Evolutionary conservation across 2,888 invertebrate species (phyloP).

Genomic region (Conomelus anceps): DNA sequence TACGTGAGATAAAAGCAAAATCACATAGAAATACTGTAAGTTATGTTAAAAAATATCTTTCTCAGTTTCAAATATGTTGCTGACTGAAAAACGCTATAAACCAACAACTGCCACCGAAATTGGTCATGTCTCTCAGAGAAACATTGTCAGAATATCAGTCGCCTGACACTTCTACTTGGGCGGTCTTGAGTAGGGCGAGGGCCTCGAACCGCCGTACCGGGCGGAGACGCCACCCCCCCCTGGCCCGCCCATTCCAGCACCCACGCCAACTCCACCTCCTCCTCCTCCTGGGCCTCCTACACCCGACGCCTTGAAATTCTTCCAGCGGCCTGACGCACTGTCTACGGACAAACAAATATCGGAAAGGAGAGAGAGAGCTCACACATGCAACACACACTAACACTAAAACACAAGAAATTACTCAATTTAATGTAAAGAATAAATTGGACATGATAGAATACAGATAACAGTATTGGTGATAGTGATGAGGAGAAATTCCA

Average conservation of each 20-base stretch:
- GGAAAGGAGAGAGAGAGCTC: slow-evolving; percentile 5
- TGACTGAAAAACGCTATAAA: not conserved
- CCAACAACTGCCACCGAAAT: not conserved
- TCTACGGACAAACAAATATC: slow-evolving; percentile 18
- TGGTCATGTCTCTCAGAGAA: not conserved
- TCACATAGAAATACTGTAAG: not conserved
- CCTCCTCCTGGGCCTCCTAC: slow-evolving; percentile 23
- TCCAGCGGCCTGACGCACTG: slow-evolving; percentile 29
- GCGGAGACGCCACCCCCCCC: not conserved
- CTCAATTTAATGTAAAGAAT: no score
- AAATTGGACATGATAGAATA: no score
- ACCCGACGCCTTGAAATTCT: slow-evolving; percentile 29
- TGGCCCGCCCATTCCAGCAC: no score
- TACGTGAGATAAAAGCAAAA: not conserved
- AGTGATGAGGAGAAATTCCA: no score
- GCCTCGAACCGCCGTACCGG: not conserved
- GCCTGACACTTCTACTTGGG: not conserved
- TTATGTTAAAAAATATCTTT: not conserved
- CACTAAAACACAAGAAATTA: no score
- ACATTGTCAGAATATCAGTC: not conserved
- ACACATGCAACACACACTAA: not conserved
- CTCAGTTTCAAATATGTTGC: not conserved
- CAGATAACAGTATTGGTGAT: no score
- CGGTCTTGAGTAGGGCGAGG: not conserved
- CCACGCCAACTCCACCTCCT: not conserved